Evolutionary conservation across 2,888 invertebrate genomes (phyloP), one percentile per base, ranked within the genome.

Genomic region (Chalcis sispes): DNA sequence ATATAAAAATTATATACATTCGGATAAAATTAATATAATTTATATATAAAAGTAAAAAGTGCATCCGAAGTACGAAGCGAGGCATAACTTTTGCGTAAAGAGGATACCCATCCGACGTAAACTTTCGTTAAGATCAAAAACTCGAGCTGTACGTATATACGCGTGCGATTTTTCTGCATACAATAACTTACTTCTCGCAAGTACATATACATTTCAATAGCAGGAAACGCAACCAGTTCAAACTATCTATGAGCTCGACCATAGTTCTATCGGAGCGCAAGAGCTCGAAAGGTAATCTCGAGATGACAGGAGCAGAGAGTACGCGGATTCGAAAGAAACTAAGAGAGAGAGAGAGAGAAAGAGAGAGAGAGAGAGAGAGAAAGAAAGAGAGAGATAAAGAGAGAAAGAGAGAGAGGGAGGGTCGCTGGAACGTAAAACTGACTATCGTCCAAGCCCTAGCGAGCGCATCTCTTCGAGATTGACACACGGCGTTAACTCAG

Each of bases 401-500:
- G 48, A 48, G 48, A 48, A 20, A 48, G 48, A 58, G 42, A 54
- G 25, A 29, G 36, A 62, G 54, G 50, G 52, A 40, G 52, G 65
- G 23, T 40, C 65, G 65, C 25, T 52, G 32, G 72, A 50, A 36
- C 58, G 75, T 70, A 70, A 65, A 64, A 64, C 25, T 7, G 67
- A 62, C 50, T 52, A 42, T 52, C 52, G 65, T 64, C 75, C 65
- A 42, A 20, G 40, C 32, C 46, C 18, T n/a, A 48, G 27, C 4
- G 10, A 15, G 13, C 36, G 46, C 4, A 18, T 42, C 42, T 67
- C 62, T 23, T 52, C 52, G 67, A 73, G 77, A 77, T 77, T 77
- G 77, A 77, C 77, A 77, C 75, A n/a, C 66, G 62, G 77, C 64
- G 62, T 67, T 70, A 75, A 75, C 75, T 58, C 54, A 56, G 36